Evolutionary conservation across 2,888 invertebrate genomes (phyloP), one percentile per base, ranked within the genome.

Genomic region (Rosalia funebris): DNA sequence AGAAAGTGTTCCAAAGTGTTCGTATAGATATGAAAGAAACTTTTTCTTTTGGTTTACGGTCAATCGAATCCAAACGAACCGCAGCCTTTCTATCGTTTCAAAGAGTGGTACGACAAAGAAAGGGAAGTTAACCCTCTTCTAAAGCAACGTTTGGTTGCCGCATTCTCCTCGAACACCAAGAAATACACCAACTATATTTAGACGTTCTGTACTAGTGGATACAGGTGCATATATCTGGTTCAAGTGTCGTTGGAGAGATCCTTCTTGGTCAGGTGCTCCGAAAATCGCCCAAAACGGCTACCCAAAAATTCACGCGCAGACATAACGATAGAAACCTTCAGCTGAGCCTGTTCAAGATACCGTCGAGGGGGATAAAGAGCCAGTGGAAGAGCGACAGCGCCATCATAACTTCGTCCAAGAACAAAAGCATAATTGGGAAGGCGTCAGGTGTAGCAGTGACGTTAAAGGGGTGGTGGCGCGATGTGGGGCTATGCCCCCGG

Each of bases 401-500:
- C 41, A 58, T 52, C 19, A 53, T 58, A 37, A 57, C 62, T 15
- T 47, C 57, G 39, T 46, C 65, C 32, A 48, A 59, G 44, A 66
- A 62, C 72, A 72, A 74, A 74, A 53, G 74, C 61, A 74, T 78
- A 57, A 68, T 72, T 46, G 75, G 72, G 61, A 80, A 78, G 67
- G 80, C 81, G 60, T 77, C 78, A 56, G 79, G 80, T 68, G 80
- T 81, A 76, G 81, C 81, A 71, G 80, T 81, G 78, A 81, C 80
- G 60, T 74, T 82, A 69, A 82, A 81, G 74, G 80, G 81, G 80
- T 81, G 82, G 82, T 82, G 81, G 82, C 80, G 81, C 75, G 82
- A 82, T 82, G 82, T 81, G 81, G 81, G 82, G 80, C 79, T 81
- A 68, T 81, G 82, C 79, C 80, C 81, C 78, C 71, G 79, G 76